Evolutionary conservation across 2,888 invertebrate genomes (phyloP).

Genomic region (Slavum lentiscoides): DNA sequence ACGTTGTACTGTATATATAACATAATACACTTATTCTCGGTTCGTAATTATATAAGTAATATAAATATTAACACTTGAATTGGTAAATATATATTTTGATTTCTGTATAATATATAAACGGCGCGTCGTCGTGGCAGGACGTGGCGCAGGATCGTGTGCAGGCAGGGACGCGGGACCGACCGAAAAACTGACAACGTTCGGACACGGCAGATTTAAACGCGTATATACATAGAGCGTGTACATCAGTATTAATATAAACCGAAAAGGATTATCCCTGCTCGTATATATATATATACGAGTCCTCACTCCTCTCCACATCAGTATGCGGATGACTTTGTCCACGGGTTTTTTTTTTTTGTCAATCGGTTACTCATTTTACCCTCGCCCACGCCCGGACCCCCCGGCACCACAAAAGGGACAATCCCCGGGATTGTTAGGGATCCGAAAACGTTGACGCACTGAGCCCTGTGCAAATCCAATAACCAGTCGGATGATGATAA

Average conservation of each 20-base stretch:
- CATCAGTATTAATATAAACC: conserved; percentile 52
- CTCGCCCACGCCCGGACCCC: conserved; percentile 21
- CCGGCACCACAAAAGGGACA: conserved; percentile 50
- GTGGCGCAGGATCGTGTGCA: no score
- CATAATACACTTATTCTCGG: no score
- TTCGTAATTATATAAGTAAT: no score
- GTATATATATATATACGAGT: conserved; percentile 2
- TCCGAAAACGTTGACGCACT: conserved; percentile 51
- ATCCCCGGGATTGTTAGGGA: conserved; percentile 55
- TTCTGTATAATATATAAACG: no score
- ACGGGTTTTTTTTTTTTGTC: conserved; percentile 43
- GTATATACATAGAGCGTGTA: conserved; percentile 12
- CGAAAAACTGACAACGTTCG: conserved; percentile 51
- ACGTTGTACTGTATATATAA: no score
- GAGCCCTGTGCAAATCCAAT: conserved; percentile 53
- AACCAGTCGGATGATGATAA: conserved; percentile 49
- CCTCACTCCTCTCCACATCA: not conserved
- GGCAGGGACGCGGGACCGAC: not conserved
- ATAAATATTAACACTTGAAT: no score
- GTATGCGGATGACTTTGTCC: conserved; percentile 43
- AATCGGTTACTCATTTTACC: conserved; percentile 51
- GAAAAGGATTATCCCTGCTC: conserved; percentile 48
- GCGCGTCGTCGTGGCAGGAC: no score
- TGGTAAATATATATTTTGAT: no score
- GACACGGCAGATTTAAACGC: conserved; percentile 47